Conservation (phyloP, 2,888 invertebrate genomes). For the Pandemis corylana region DNA sequence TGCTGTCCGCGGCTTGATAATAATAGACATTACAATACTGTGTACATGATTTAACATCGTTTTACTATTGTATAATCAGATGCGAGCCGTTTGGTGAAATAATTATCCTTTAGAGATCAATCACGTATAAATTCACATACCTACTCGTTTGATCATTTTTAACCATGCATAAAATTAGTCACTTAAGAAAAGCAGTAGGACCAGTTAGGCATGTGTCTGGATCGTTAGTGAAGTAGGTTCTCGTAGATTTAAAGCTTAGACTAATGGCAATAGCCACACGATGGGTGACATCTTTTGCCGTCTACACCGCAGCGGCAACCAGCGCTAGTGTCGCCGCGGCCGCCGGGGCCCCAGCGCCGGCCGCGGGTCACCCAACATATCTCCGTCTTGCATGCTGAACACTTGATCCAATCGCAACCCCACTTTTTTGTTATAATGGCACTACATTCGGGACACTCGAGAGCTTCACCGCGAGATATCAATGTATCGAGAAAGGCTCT, state of each 20-base stretch:
- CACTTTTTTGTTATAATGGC: slow-evolving; percentile 94
- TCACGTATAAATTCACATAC: background rate
- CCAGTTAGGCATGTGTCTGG: background rate
- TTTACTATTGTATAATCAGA: too few relatives aligned
- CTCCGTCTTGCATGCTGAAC: slow-evolving; percentile 96
- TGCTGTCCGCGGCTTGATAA: too few relatives aligned
- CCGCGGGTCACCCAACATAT: slow-evolving; percentile 97
- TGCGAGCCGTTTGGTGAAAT: too few relatives aligned
- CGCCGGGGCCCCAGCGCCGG: slow-evolving; percentile 87
- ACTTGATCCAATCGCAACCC: slow-evolving; percentile 97
- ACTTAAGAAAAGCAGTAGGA: too few relatives aligned
- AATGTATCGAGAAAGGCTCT: slow-evolving; percentile 92
- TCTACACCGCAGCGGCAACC: slow-evolving; percentile 94
- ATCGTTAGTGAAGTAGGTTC: background rate
- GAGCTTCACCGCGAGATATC: slow-evolving; percentile 93
- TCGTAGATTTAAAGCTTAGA: slow-evolving; percentile 4
- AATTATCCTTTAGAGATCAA: background rate
- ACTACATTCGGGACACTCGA: slow-evolving; percentile 93
- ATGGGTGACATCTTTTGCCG: slow-evolving; percentile 92
- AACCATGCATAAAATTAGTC: too few relatives aligned
- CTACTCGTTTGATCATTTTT: background rate
- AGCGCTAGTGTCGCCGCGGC: slow-evolving; percentile 92
- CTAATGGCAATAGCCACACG: slow-evolving; percentile 95
- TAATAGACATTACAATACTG: too few relatives aligned
- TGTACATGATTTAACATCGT: too few relatives aligned